phyloP scores from a whole-genome alignment of 2,113 vertebrate species.

The Dolichallabes microphthalmus region DNA sequence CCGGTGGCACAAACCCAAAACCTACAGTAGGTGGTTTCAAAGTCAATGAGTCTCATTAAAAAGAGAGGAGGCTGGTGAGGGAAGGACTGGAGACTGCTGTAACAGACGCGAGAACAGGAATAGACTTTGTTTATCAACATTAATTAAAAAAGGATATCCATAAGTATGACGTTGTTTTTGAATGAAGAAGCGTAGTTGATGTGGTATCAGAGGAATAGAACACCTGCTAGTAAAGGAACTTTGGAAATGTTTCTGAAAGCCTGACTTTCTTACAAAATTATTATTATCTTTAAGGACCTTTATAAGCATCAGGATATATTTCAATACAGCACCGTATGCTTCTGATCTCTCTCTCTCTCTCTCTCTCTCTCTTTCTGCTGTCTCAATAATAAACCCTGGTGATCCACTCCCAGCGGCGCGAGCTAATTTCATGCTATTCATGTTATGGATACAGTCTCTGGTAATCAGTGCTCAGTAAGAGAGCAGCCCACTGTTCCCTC shows the following conservation, averaged over 20 bases:
- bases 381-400: slow-evolving; percentile 74
- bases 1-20: too few species aligned
- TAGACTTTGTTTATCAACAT: background rate
- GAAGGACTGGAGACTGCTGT: too few species aligned
- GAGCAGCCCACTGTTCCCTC: slow-evolving; percentile 1
- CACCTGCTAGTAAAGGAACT: background rate
- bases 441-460: slow-evolving; percentile 72
- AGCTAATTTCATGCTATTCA: slow-evolving; percentile 75
- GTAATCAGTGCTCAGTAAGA: slow-evolving; percentile 67
- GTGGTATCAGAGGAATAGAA: background rate
- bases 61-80: too few species aligned
- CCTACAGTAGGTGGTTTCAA: too few species aligned
- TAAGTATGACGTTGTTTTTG: background rate
- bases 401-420: slow-evolving; percentile 65
- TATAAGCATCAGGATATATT: background rate
- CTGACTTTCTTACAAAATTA: background rate
- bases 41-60: too few species aligned
- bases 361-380: slow-evolving; percentile 24
- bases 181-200: too few species aligned
- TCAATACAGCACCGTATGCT: background rate
- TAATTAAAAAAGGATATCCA: background rate
- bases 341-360: background rate
- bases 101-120: too few species aligned
- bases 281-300: background rate
- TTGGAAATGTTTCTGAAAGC: background rate